Evolutionary conservation across 2,888 invertebrate genomes (phyloP), one percentile per base, ranked within the genome.

Genomic region (Apoda limacodes): DNA sequence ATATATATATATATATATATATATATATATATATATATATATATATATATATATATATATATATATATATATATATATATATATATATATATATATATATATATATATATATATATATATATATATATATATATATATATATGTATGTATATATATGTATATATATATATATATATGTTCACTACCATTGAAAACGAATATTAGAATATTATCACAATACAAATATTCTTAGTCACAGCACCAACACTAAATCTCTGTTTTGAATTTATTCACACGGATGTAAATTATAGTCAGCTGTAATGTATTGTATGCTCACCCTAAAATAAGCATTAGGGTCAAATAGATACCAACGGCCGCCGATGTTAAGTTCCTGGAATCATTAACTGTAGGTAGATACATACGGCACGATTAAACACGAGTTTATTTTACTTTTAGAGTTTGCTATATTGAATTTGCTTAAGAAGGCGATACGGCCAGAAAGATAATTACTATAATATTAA

Each of bases 341-440:
- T 58, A 60, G 58, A 50, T 57, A 57, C 36, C 42, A 69, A 68
- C 74, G 64, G 64, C 62, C 55, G 42, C 42, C n/a, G n/a, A n/a
- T n/a, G n/a, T n/a, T 19, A 27, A 55, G 63, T 66, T 67, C 66
- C 70, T 62, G 57, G 48, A 43, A 36, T 52, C 42, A 45, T 45
- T 48, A 45, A 30, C 36, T 13, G 40, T 28, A 25, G 13, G n/a
- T n/a, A n/a, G n/a, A n/a, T n/a, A n/a, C n/a, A n/a, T n/a, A n/a
- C n/a, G n/a, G n/a, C n/a, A n/a, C n/a, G n/a, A n/a, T n/a, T n/a
- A n/a, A n/a, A n/a, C n/a, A n/a, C n/a, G n/a, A n/a, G n/a, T n/a
- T n/a, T n/a, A n/a, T n/a, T n/a, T n/a, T n/a, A n/a, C n/a, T n/a
- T n/a, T n/a, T n/a, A n/a, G n/a, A n/a, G n/a, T n/a, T n/a, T n/a